A percentile compares a stretch with the other conserved stretches of the same genome.
Evolutionary conservation across 2,113 vertebrate species (phyloP).

Genomic region (Nibea albiflora): DNA sequence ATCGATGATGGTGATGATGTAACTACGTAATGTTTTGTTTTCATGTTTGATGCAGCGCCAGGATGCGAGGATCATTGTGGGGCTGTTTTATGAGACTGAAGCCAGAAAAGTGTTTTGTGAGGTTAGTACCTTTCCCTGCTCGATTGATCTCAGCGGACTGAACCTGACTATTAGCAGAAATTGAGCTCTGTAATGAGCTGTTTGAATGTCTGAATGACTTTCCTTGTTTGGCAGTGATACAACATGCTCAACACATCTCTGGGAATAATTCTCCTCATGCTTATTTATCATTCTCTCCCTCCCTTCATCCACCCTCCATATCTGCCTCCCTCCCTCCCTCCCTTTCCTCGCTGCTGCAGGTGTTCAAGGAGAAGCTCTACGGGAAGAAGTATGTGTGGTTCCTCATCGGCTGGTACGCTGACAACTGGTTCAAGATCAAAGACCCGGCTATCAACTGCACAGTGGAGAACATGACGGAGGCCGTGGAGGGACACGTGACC

Average conservation of each 20-base stretch:
- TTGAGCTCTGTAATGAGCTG: constrained; percentile 45
- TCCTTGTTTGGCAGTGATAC: constrained; percentile 49
- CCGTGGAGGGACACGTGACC: constrained; percentile 95
- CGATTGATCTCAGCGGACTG: constrained; percentile 36
- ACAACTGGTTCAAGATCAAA: constrained; percentile 97
- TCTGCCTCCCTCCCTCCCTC: neutral
- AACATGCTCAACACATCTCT: constrained; percentile 39
- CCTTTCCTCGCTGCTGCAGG: constrained; percentile 77
- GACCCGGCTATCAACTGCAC: constrained; percentile 97
- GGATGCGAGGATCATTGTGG: constrained; percentile 96
- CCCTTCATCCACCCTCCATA: neutral
- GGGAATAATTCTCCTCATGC: constrained; percentile 46
- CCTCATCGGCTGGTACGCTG: constrained; percentile 96
- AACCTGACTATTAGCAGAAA: constrained; percentile 54
- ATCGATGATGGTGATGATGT: constrained; percentile 29
- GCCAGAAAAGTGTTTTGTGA: constrained; percentile 97
- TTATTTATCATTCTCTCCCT: constrained; percentile 49
- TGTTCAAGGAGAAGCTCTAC: constrained; percentile 96
- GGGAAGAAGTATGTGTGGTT: constrained; percentile 98
- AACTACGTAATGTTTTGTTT: constrained; percentile 37
- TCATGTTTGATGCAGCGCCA: constrained; percentile 86
- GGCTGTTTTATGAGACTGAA: constrained; percentile 96
- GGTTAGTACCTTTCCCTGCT: constrained; percentile 80
- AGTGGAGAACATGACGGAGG: constrained; percentile 94
- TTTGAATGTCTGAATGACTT: constrained; percentile 55